These are phyloP conservation scores for Scomber scombrus DNA, from an alignment of 2,113 vertebrate species.

Conservation along the genomic window DNA sequence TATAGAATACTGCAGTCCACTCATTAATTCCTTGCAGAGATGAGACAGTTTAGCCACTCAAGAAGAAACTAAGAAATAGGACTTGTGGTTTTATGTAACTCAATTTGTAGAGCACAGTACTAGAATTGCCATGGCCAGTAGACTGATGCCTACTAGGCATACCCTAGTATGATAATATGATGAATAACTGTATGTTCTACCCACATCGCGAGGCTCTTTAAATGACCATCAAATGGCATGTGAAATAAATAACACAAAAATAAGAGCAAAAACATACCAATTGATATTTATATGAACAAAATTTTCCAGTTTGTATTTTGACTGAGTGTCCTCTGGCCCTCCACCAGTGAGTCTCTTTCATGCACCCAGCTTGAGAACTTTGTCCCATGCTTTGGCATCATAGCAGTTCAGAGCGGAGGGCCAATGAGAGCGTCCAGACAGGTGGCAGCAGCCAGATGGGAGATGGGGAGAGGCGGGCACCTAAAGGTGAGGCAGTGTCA, in stretches of 20 bases:
- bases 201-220: slow-evolving; percentile 63
- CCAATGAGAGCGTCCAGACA: slow-evolving; percentile 81
- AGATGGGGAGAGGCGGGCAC: slow-evolving; percentile 41
- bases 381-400: slow-evolving; percentile 75
- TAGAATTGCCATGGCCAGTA: slow-evolving; percentile 25
- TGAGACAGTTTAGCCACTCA: slow-evolving; percentile 30
- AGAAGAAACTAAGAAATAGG: slow-evolving; percentile 26
- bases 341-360: slow-evolving; percentile 21
- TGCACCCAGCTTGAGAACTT: background rate
- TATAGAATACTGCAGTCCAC: background rate
- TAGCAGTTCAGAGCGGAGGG: slow-evolving; percentile 62
- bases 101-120: slow-evolving; percentile 26
- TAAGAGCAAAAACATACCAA: slow-evolving; percentile 57
- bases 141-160: slow-evolving; percentile 20
- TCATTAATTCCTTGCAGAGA: background rate
- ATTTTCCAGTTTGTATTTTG: slow-evolving; percentile 51
- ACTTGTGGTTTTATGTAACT: slow-evolving; percentile 25
- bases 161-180: slow-evolving; percentile 29
- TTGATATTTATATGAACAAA: slow-evolving; percentile 68
- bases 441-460: slow-evolving; percentile 58
- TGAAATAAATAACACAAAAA: slow-evolving; percentile 78
- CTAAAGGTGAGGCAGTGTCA: slow-evolving; percentile 41
- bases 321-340: slow-evolving; percentile 36
- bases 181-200: slow-evolving; percentile 35
- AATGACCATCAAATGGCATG: slow-evolving; percentile 55